A percentile compares a stretch with the other conserved stretches of the same genome.
These are phyloP conservation scores for Cyrtorhinus lividipennis DNA, from an alignment of 1,140 invertebrate genomes.

Conservation along the genomic window DNA sequence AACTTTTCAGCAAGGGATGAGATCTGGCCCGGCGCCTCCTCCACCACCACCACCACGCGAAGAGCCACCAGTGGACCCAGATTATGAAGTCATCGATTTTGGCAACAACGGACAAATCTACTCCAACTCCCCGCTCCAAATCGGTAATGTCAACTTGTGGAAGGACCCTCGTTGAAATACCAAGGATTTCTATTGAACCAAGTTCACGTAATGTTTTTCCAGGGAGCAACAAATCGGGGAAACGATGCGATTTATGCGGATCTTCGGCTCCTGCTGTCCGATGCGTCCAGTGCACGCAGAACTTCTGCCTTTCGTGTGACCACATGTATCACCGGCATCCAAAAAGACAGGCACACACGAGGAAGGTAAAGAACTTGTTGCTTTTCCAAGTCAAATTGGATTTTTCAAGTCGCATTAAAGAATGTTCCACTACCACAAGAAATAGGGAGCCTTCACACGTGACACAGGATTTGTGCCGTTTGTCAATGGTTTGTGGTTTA, in stretches of 20 bases:
- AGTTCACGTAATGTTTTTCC: not conserved
- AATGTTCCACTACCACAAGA: too few species aligned
- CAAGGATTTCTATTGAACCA: too few species aligned
- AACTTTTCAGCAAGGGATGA: conserved; percentile 21
- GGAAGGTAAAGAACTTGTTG: conserved; percentile 60
- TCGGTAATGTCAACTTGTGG: too few species aligned
- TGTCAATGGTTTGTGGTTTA: too few species aligned
- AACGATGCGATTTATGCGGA: conserved; percentile 69
- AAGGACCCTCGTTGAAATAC: too few species aligned
- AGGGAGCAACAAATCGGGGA: not conserved
- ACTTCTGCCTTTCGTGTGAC: conserved; percentile 74
- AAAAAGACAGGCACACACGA: conserved; percentile 59
- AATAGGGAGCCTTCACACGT: too few species aligned
- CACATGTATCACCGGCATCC: conserved; percentile 90
- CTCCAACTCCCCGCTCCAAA: conserved; percentile 31
- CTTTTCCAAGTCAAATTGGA: too few species aligned
- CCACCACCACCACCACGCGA: conserved; percentile 32
- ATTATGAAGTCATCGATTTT: conserved; percentile 74
- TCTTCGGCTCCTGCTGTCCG: conserved; percentile 53
- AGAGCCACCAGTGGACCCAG: conserved; percentile 44
- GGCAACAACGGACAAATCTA: conserved; percentile 40
- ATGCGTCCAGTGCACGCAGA: conserved; percentile 64
- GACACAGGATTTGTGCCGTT: too few species aligned
- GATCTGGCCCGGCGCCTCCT: conserved; percentile 27
- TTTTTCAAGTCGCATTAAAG: too few species aligned